Percentiles rank a stretch among this genome's conserved stretches.
Conservation (phyloP, 2,113 vertebrate species). For the Raja brachyura region DNA sequence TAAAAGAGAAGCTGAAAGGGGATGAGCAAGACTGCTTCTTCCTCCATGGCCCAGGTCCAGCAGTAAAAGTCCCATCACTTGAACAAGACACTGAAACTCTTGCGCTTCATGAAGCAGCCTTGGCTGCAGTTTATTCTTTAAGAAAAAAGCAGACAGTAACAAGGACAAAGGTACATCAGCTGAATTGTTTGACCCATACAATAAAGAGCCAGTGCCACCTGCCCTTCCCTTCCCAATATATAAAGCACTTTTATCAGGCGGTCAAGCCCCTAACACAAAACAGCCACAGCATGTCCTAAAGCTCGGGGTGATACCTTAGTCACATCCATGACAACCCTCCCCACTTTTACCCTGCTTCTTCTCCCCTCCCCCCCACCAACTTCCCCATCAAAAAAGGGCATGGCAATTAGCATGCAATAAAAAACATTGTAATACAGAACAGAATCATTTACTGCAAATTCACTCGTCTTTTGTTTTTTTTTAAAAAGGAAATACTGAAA, state of each 20-base stretch:
- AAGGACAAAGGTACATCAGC: conserved; percentile 34
- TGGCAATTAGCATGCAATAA: conserved; percentile 29
- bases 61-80: neutral
- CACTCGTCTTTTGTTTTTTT: neutral
- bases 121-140: conserved; percentile 36
- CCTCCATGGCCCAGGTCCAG: neutral
- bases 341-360: neutral
- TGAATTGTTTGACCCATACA: conserved; percentile 25
- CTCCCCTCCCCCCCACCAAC: neutral
- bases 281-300: conserved; percentile 34
- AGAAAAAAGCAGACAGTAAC: conserved; percentile 39
- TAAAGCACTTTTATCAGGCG: conserved; percentile 10
- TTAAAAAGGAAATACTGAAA: conserved; percentile 9
- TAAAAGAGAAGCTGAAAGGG: neutral
- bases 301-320: conserved; percentile 21
- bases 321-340: neutral
- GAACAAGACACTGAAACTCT: conserved; percentile 12
- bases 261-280: conserved; percentile 33
- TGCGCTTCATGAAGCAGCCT: conserved; percentile 3
- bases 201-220: conserved; percentile 16
- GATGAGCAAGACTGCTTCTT: neutral
- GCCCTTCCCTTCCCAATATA: conserved; percentile 23
- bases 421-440: conserved; percentile 30
- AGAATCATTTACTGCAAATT: conserved; percentile 26
- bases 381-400: neutral